Evolutionary conservation across 2,113 vertebrate genomes (phyloP), one percentile per base, ranked within the genome.

Genomic region (Hymenochirus boettgeri): DNA sequence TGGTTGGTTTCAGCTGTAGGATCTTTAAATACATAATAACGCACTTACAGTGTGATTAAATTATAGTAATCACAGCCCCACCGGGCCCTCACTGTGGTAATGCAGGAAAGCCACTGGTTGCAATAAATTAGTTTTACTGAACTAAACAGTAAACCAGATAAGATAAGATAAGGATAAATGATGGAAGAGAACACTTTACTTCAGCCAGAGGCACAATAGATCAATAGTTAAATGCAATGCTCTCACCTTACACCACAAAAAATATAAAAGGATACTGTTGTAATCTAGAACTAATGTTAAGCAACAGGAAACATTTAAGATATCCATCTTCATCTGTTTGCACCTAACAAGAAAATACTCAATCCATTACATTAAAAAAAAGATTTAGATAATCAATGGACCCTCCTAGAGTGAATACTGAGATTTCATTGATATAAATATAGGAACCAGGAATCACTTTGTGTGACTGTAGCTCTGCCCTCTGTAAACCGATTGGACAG

Each of bases 71-170:
- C 78, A 71, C 53, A 23, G 54, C 53, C 55, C 55, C 63, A 42
- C 24, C 17, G 42, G 45, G 45, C 56, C 57, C 46, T 69, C 80
- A 71, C 69, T 73, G 80, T 69, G 77, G 77, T 77, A 80, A 81
- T 70, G 72, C 73, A 73, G 65, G 71, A 52, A 64, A 71, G 66
- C 70, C 79, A 79, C 78, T 79, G 78, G 66, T 76, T 85, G 79
- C 74, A 79, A 83, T 77, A 82, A 79, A 83, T 82, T 80, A 77
- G 73, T 72, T 83, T 80, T 80, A 74, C 77, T 72, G 74, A 74
- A 69, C 72, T 73, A 78, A 81, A 76, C 72, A 76, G 72, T 74
- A 76, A 73, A 78, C 76, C 73, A 77, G 50, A n/a, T n/a, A n/a
- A n/a, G n/a, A n/a, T 77, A 21, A 5, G 65, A 60, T 59, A 60